These are phyloP conservation scores for Lathamus discolor DNA, from an alignment of 2,113 vertebrate genomes.

Conservation along the genomic window DNA sequence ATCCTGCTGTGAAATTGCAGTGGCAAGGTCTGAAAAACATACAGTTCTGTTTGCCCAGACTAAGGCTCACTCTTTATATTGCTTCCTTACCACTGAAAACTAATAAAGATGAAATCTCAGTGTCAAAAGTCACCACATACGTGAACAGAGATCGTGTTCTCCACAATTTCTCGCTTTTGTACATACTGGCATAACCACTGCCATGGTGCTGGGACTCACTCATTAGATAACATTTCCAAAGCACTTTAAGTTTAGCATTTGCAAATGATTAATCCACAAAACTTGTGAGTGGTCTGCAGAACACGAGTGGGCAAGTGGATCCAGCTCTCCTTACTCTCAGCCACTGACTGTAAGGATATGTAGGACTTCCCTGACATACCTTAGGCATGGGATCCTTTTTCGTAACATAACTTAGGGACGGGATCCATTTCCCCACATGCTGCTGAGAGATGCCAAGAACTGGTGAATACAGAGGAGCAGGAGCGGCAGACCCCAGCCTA, in stretches of 20 bases:
- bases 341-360: fast-evolving
- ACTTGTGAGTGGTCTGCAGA: neutral
- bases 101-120: fast-evolving
- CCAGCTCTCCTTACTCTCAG: neutral
- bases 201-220: fast-evolving
- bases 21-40: fast-evolving
- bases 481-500: neutral
- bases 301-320: fast-evolving
- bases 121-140: fast-evolving
- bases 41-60: neutral
- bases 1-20: neutral
- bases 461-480: fast-evolving
- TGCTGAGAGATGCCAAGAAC: neutral
- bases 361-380: neutral
- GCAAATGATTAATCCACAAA: neutral
- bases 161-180: neutral
- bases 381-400: neutral
- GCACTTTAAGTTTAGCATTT: neutral
- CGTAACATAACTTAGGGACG: neutral
- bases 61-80: fast-evolving
- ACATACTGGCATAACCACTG: fast-evolving
- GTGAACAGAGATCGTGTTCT: fast-evolving
- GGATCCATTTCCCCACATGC: neutral
- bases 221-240: neutral
- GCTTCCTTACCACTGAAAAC: neutral